Evolutionary conservation across 1,140 invertebrate species (phyloP).

Genomic region (Drosophila parabipectinata): DNA sequence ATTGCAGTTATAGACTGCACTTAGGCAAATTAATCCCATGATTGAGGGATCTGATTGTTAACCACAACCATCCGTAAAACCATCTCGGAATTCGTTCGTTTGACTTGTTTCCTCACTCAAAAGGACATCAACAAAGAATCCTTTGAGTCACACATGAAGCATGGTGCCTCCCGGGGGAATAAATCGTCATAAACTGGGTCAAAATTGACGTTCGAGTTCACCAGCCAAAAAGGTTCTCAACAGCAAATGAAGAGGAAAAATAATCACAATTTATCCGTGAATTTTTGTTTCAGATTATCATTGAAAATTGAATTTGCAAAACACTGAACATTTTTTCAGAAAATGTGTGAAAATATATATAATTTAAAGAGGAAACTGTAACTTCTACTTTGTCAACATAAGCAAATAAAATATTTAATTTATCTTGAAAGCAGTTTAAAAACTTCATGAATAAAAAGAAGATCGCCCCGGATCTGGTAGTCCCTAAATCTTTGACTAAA

Average conservation of each 20-base stretch:
- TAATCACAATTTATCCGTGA: background rate
- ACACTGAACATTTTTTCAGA: background rate
- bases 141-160: slow-evolving; percentile 10
- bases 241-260: slow-evolving; percentile 4
- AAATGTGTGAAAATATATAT: too few relatives aligned
- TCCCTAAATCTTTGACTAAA: slow-evolving; percentile 28
- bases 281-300: background rate
- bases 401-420: background rate
- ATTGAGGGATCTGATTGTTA: slow-evolving; percentile 45
- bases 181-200: slow-evolving; percentile 5
- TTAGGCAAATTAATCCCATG: slow-evolving; percentile 76
- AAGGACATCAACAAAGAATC: slow-evolving; percentile 16
- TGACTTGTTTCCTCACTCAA: slow-evolving; percentile 35
- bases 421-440: background rate
- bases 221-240: background rate
- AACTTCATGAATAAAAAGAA: slow-evolving; percentile 8
- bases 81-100: slow-evolving; percentile 41
- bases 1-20: slow-evolving; percentile 58
- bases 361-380: background rate
- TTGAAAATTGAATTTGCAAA: background rate
- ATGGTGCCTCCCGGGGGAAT: background rate
- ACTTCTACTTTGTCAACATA: background rate
- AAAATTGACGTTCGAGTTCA: background rate
- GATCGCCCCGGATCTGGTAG: background rate
- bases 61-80: slow-evolving; percentile 28